Conservation (phyloP, 2,888 invertebrate species). For the Monoplex corrugatus region DNA sequence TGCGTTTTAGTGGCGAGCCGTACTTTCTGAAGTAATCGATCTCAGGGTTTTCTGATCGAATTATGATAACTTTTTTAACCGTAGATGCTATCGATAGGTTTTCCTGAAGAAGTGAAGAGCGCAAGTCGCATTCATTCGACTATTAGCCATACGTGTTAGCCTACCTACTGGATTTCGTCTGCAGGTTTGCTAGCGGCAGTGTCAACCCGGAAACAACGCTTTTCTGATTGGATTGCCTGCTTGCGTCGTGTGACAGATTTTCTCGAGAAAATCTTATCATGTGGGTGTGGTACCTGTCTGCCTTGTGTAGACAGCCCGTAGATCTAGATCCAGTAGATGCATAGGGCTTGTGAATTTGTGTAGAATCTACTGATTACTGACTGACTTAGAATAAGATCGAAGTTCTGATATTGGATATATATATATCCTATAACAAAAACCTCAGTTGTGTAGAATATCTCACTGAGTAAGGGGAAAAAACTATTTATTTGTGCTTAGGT, state of each 20-base stretch:
- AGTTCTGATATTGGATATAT: too few species aligned
- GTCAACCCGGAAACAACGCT: slow-evolving; percentile 38
- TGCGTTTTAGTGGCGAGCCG: not conserved
- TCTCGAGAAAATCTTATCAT: too few species aligned
- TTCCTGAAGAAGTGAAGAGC: too few species aligned
- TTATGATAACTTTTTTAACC: not conserved
- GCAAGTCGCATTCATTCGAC: not conserved
- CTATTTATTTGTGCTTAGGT: too few species aligned
- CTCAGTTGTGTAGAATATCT: too few species aligned
- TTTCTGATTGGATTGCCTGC: not conserved
- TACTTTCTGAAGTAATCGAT: not conserved
- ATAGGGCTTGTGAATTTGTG: not conserved
- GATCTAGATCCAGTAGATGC: not conserved
- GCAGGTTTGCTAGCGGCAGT: not conserved
- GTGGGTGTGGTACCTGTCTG: too few species aligned
- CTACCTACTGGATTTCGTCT: not conserved
- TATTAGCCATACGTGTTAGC: not conserved
- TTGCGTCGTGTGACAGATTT: not conserved
- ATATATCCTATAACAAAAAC: too few species aligned
- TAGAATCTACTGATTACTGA: not conserved
- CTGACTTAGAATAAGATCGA: not conserved
- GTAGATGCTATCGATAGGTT: too few species aligned
- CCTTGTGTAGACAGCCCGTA: not conserved
- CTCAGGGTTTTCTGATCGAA: not conserved
- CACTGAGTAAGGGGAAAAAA: too few species aligned